Percentiles rank a stretch among this genome's conserved stretches.
phyloP scores from a whole-genome alignment of 2,113 vertebrate species.

The Pterophyllum scalare region DNA sequence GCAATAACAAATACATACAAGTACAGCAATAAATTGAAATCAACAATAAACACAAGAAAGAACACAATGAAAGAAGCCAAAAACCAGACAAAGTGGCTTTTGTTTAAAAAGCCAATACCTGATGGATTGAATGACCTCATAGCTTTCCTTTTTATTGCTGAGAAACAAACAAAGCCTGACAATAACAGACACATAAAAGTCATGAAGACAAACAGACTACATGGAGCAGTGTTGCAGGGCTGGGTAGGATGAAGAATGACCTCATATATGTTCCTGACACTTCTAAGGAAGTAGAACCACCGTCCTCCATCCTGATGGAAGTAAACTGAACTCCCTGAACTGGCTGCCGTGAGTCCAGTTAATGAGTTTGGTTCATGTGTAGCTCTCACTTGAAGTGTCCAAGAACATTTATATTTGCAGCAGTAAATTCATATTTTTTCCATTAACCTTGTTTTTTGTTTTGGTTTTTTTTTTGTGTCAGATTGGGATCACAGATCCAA shows the following conservation, averaged over 20 bases:
- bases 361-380: no score
- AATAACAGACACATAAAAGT: neutral
- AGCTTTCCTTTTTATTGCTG: neutral
- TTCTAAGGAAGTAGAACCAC: neutral
- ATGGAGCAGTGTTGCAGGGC: neutral
- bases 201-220: neutral
- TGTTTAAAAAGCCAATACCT: neutral
- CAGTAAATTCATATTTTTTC: neutral
- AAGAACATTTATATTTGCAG: neutral
- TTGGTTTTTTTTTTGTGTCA: neutral
- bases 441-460: neutral
- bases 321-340: neutral
- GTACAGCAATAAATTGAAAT: neutral
- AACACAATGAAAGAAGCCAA: neutral
- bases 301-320: neutral
- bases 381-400: no score
- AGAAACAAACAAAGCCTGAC: conserved; percentile 1
- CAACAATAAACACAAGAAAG: neutral
- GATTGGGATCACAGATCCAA: neutral
- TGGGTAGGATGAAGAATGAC: neutral
- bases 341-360: neutral
- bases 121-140: conserved; percentile 8
- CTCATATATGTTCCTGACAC: neutral
- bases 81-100: neutral
- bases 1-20: neutral